Evolutionary conservation across 2,113 vertebrate species (phyloP).

Genomic region (Xiphorhynchus elegans): DNA sequence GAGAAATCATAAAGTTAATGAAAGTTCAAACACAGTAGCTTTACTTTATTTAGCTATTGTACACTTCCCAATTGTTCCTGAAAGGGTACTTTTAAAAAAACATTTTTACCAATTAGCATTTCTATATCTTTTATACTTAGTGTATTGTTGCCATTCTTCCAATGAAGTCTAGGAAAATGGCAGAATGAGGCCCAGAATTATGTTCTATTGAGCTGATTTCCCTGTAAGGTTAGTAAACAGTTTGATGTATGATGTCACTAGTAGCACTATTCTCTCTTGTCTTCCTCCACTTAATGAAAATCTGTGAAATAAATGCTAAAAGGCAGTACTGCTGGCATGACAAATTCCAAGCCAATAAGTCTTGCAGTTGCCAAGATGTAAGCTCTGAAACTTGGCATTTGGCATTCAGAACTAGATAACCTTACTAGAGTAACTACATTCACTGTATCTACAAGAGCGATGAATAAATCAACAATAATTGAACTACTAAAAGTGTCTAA

Average conservation of each 20-base stretch:
- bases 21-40: background rate
- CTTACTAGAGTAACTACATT: slow-evolving; percentile 53
- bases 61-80: background rate
- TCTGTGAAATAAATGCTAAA: slow-evolving; percentile 43
- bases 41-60: background rate
- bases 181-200: background rate
- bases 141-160: background rate
- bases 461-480: slow-evolving; percentile 73
- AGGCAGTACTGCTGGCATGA: slow-evolving; percentile 33
- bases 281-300: slow-evolving; percentile 53
- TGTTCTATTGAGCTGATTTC: background rate
- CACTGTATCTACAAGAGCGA: slow-evolving; percentile 54
- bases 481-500: slow-evolving; percentile 73
- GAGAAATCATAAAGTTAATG: background rate
- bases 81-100: background rate
- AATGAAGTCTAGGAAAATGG: background rate
- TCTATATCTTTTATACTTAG: background rate
- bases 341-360: slow-evolving; percentile 49
- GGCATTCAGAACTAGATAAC: slow-evolving; percentile 60
- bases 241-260: background rate
- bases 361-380: slow-evolving; percentile 50
- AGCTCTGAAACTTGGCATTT: slow-evolving; percentile 37
- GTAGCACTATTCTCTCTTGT: slow-evolving; percentile 20
- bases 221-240: background rate
- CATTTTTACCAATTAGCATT: background rate